These are phyloP conservation scores for Semicossyphus pulcher DNA, from an alignment of 2,113 vertebrate species.

Conservation along the genomic window DNA sequence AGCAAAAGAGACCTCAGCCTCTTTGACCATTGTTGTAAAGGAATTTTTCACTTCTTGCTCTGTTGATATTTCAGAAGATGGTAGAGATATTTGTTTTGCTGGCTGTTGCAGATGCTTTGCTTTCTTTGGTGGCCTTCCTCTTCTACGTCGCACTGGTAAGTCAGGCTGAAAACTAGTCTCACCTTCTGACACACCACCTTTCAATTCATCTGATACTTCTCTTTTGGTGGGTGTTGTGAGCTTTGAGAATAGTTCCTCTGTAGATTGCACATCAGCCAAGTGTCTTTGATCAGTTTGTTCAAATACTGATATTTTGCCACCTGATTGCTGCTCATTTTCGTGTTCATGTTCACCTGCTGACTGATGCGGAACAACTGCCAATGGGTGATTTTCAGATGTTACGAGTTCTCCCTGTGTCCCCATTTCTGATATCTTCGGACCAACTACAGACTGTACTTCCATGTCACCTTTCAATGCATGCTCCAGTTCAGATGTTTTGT, in stretches of 20 bases:
- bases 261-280: too few relatives aligned
- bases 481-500: not conserved
- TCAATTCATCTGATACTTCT: not conserved
- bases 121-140: slow-evolving; percentile 49
- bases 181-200: not conserved
- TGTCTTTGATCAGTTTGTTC: too few relatives aligned
- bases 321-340: slow-evolving; percentile 7
- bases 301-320: not conserved
- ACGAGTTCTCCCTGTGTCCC: not conserved
- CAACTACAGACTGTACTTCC: not conserved
- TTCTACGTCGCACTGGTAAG: not conserved
- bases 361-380: not conserved
- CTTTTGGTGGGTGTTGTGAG: not conserved
- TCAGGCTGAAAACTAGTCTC: not conserved
- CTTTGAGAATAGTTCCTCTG: not conserved
- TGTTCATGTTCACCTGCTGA: not conserved
- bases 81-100: not conserved
- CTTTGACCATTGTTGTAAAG: not conserved
- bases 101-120: not conserved
- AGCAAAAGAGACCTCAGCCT: not conserved
- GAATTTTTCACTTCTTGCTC: not conserved
- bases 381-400: not conserved
- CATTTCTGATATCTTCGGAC: slow-evolving; percentile 9
- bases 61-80: not conserved
- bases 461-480: not conserved